Evolutionary conservation across 35 echinoderm and acorn worm species (phyloP).

Genomic region (Ophiothrix spiculata): DNA sequence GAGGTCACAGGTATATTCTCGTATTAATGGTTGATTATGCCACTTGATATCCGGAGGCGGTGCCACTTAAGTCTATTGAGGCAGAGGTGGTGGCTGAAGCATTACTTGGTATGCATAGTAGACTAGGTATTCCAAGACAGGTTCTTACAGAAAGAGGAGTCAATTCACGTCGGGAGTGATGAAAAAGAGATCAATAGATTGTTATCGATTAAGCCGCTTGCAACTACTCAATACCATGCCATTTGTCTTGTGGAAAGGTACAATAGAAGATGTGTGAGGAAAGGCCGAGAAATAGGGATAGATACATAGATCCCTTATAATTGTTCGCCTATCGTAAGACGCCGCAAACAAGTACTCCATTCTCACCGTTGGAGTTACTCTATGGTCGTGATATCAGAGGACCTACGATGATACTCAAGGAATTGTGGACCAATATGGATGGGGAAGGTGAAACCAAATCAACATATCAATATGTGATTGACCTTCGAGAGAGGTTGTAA

Average conservation of each 20-base stretch:
- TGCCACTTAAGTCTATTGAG: slow-evolving; percentile 47
- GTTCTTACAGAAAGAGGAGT: slow-evolving; percentile 61
- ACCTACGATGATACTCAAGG: too few species aligned
- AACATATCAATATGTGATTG: not conserved
- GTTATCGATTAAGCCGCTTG: slow-evolving; percentile 50
- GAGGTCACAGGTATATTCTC: slow-evolving; percentile 50
- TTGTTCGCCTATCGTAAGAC: slow-evolving; percentile 48
- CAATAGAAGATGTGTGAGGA: slow-evolving; percentile 51
- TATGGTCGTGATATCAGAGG: too few species aligned
- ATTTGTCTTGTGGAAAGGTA: slow-evolving; percentile 67
- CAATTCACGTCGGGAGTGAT: slow-evolving; percentile 62
- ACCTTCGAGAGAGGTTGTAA: slow-evolving; percentile 4
- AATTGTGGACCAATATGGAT: too few species aligned
- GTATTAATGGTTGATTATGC: slow-evolving; percentile 60
- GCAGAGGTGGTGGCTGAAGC: slow-evolving; percentile 62
- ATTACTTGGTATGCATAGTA: slow-evolving; percentile 45
- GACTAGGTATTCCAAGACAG: slow-evolving; percentile 62
- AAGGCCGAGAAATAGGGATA: slow-evolving; percentile 37
- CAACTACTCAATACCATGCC: slow-evolving; percentile 57
- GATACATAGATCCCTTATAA: slow-evolving; percentile 38
- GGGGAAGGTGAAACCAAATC: too few species aligned
- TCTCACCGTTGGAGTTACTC: slow-evolving; percentile 45
- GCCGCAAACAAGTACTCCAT: slow-evolving; percentile 27
- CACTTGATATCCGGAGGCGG: slow-evolving; percentile 68
- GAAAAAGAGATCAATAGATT: slow-evolving; percentile 61